Evolutionary conservation across 2,797 vertebrate genomes (phyloP), one percentile per base, ranked within the genome.

Genomic region (Epinephelus malabaricus): DNA sequence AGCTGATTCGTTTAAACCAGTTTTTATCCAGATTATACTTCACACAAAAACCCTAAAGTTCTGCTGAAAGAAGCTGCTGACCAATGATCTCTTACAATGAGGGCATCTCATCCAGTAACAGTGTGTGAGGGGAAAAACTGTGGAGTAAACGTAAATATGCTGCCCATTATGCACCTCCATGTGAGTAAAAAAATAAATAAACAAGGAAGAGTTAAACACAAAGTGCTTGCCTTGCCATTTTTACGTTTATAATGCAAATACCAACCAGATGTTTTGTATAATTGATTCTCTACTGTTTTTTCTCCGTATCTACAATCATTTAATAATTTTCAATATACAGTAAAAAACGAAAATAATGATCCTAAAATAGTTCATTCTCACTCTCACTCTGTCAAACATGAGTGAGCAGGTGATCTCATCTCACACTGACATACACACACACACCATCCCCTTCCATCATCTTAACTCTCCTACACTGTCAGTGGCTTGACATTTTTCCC

Each of bases 401-500:
- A 69, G 27, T 3, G 15, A 71, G 58, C 68, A 53, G 46, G 51
- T 56, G 49, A 81, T 86, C 47, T 51, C 45, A 23, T 55, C 15
- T 54, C 38, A 51, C 18, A 47, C 13, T 23, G 7, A 58, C 51
- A 53, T 23, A 51, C 50, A 54, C 25, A 73, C 68, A 68, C 21
- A 66, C 47, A 67, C 46, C 47, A 55, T 25, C 38, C 45, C 18
- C 45, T 40, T 76, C 58, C 38, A 86, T 85, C 77, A 78, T 68
- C 46, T 55, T 27, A 59, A 21, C 63, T 73, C 61, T 69, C 43
- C 76, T 51, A 61, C 46, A 49, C 71, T 83, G 81, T 89, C 88
- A 86, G 82, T 27, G 56, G 56, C 58, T 84, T 84, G 84, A 87
- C 87, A 88, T 81, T 85, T 89, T 73, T 83, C 89, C 74, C 79